phyloP scores from a whole-genome alignment of 1,140 invertebrate genomes.

The Gonatopus flavifemur region DNA sequence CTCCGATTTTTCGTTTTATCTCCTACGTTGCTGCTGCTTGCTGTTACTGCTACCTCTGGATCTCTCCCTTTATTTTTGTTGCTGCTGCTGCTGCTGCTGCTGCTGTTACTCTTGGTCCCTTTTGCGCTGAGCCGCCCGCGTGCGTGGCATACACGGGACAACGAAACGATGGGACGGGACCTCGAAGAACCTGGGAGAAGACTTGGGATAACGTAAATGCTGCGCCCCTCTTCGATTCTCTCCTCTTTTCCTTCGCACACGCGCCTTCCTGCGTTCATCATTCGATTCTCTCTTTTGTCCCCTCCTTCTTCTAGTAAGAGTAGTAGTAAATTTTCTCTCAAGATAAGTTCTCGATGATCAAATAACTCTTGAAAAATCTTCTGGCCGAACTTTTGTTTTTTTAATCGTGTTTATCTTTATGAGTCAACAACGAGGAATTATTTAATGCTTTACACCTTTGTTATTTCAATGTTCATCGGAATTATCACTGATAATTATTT shows the following conservation, averaged over 20 bases:
- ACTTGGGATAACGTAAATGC: constrained; percentile 38
- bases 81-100: constrained; percentile 24
- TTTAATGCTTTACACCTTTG: no score
- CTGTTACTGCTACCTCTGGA: constrained; percentile 42
- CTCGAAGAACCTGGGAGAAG: constrained; percentile 15
- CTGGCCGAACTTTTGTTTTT: no score
- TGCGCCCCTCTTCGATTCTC: constrained; percentile 14
- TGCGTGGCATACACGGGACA: constrained; percentile 41
- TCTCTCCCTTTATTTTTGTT: constrained; percentile 42
- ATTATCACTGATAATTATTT: no score
- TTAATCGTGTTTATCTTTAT: no score
- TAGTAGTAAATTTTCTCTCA: no score
- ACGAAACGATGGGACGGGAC: constrained; percentile 33
- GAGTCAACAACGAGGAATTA: no score
- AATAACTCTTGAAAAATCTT: no score
- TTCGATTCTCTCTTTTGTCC: constrained; percentile 14
- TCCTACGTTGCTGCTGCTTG: constrained; percentile 6
- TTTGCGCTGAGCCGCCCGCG: constrained; percentile 51
- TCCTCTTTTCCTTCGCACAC: constrained; percentile 17
- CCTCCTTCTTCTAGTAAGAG: constrained; percentile 5
- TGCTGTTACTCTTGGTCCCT: constrained; percentile 26
- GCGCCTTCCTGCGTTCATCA: constrained; percentile 26
- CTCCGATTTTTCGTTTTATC: constrained; percentile 49
- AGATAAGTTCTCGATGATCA: no score
- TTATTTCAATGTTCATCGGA: no score